These are phyloP conservation scores for Balaeniceps rex DNA, from an alignment of 2,113 vertebrate species.

Conservation along the genomic window DNA sequence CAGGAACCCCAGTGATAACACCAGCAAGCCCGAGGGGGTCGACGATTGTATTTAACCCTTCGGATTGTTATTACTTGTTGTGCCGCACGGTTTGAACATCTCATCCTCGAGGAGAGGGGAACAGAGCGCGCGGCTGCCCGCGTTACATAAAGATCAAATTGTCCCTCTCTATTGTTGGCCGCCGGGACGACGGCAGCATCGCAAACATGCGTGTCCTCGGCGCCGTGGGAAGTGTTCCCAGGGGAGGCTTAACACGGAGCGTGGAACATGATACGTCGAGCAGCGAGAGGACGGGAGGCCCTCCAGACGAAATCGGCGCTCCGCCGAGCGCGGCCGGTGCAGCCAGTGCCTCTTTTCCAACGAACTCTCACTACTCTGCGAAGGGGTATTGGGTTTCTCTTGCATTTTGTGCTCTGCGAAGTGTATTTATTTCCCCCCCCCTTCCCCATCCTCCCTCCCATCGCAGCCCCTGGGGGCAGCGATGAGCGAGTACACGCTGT, in stretches of 20 bases:
- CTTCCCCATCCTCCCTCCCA: neutral
- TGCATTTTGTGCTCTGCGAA: neutral
- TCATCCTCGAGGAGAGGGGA: neutral
- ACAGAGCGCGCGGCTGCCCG: neutral
- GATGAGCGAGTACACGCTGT: neutral
- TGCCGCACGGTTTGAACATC: neutral
- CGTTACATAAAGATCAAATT: constrained; percentile 7
- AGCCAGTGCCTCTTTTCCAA: constrained; percentile 28
- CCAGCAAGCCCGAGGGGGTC: neutral
- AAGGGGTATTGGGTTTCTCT: constrained; percentile 59
- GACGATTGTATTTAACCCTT: constrained; percentile 2
- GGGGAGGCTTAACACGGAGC: constrained; percentile 31
- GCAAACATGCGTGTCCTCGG: neutral
- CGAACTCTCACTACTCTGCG: constrained; percentile 58
- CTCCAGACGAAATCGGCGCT: neutral
- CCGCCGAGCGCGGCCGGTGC: neutral
- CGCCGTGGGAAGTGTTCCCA: constrained; percentile 51
- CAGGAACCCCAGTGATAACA: neutral
- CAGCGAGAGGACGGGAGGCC: neutral
- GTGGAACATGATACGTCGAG: constrained; percentile 51
- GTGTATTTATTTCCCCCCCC: neutral
- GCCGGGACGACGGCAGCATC: neutral
- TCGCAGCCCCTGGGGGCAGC: neutral
- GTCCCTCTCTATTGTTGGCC: constrained; percentile 42
- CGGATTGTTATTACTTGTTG: neutral